A percentile compares a stretch with the other conserved stretches of the same genome.
phyloP scores from a whole-genome alignment of 2,113 vertebrate species.

The Tonatia bakeri region DNA sequence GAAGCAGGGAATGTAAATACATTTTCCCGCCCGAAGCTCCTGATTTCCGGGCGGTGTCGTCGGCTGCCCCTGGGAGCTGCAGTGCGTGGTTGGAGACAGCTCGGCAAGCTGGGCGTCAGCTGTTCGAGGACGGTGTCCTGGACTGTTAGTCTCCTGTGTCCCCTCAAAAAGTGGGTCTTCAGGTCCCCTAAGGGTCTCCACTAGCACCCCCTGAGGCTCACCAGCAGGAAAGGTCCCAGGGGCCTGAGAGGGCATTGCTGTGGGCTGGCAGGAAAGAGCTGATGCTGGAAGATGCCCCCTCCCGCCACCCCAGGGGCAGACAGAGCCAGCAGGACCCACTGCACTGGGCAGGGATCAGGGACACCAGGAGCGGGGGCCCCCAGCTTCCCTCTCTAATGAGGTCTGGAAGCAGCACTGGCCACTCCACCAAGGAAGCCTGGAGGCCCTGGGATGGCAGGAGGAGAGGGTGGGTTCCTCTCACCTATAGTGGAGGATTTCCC shows the following conservation, averaged over 20 bases:
- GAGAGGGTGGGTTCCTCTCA: background rate
- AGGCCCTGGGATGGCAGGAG: fast-evolving
- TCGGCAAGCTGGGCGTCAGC: fast-evolving
- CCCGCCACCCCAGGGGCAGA: background rate
- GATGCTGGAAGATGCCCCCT: background rate
- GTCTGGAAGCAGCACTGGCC: background rate
- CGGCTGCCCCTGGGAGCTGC: background rate
- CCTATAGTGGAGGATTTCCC: background rate
- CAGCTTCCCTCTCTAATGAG: background rate
- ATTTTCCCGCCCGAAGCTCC: background rate
- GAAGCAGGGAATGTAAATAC: too few species aligned
- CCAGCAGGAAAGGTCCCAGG: background rate
- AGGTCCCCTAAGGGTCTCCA: fast-evolving
- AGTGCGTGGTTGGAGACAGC: background rate
- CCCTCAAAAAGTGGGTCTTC: background rate
- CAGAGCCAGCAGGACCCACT: background rate
- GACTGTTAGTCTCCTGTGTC: background rate
- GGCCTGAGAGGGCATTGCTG: fast-evolving
- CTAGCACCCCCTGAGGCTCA: background rate
- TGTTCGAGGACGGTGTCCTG: background rate
- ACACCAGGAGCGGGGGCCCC: background rate
- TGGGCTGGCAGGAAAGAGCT: too few species aligned
- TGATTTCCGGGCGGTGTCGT: fast-evolving
- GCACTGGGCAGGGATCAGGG: background rate
- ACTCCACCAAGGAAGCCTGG: background rate